Percentiles rank a stretch among this genome's conserved stretches.
phyloP scores from a whole-genome alignment of 2,113 vertebrate genomes.

The Laticauda laticaudata region DNA sequence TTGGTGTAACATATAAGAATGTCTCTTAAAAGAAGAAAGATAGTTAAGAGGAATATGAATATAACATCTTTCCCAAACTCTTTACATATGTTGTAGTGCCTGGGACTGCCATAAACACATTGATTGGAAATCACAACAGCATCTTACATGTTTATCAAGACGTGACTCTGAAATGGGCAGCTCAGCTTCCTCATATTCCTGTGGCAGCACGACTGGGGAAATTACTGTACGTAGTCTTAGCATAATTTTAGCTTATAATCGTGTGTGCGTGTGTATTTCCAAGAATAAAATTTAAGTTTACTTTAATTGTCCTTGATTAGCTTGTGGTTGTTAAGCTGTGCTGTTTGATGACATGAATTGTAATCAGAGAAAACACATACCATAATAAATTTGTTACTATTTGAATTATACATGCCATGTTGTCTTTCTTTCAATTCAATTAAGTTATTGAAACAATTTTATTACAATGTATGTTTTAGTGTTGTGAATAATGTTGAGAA shows the following conservation, averaged over 20 bases:
- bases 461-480: neutral
- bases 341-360: neutral
- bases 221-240: conserved; percentile 82
- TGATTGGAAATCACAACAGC: conserved; percentile 88
- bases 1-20: neutral
- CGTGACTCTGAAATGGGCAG: conserved; percentile 89
- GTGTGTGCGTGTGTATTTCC: neutral
- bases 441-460: neutral
- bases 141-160: conserved; percentile 93
- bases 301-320: neutral
- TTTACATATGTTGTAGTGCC: conserved; percentile 73
- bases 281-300: neutral
- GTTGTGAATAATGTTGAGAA: conserved; percentile 30
- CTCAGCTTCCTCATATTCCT: conserved; percentile 86
- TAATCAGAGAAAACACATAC: neutral
- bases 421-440: neutral
- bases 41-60: neutral
- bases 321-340: neutral
- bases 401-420: neutral
- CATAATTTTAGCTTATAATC: conserved; percentile 11
- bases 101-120: conserved; percentile 82
- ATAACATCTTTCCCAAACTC: conserved; percentile 4
- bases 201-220: conserved; percentile 83
- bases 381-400: neutral
- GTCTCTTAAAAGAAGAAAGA: neutral